Conservation (phyloP, 2,797 vertebrate genomes). For the Helicolenus hilgendorfi region DNA sequence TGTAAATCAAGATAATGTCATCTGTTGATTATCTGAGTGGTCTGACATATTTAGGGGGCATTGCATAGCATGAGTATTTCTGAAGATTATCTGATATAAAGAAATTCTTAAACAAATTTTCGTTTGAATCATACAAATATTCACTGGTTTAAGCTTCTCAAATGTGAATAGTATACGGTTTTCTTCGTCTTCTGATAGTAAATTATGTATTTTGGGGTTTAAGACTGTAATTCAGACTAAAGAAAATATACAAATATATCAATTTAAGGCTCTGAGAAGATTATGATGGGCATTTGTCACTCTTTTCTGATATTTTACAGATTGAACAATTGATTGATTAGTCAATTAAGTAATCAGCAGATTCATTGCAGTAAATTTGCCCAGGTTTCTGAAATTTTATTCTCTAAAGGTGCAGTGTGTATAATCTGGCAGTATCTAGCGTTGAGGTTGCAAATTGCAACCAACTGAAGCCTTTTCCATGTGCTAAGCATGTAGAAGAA, state of each 20-base stretch:
- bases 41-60: conserved; percentile 6
- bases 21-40: conserved; percentile 34
- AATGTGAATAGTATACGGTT: neutral
- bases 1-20: conserved; percentile 19
- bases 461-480: too few species aligned
- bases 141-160: neutral
- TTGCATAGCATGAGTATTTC: neutral
- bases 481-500: too few species aligned
- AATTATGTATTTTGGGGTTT: neutral
- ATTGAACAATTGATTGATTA: neutral
- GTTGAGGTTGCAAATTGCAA: too few species aligned
- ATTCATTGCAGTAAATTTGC: too few species aligned
- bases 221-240: neutral
- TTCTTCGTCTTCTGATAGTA: neutral
- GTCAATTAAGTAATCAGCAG: neutral
- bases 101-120: neutral
- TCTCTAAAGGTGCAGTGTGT: neutral
- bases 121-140: neutral
- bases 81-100: neutral
- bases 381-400: too few species aligned
- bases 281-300: neutral
- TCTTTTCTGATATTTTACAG: neutral
- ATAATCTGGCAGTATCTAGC: too few species aligned
- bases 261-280: neutral
- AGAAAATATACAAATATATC: neutral